These are phyloP conservation scores for Rallus limicola DNA, from an alignment of 2,113 vertebrate genomes.

Conservation along the genomic window DNA sequence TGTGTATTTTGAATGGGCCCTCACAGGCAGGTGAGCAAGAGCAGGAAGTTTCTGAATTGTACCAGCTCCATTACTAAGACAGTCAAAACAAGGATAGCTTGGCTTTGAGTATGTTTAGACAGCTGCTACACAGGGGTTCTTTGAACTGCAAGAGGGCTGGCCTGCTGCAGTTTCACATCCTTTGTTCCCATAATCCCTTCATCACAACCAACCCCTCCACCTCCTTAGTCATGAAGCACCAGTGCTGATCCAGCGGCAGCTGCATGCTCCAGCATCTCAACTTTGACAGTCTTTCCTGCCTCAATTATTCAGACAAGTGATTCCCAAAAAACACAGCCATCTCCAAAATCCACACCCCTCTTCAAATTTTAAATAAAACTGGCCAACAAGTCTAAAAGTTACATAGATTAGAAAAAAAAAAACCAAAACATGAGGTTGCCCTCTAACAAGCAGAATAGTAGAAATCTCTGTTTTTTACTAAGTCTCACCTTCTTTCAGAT, in stretches of 20 bases:
- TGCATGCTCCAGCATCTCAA: not conserved
- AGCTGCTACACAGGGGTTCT: not conserved
- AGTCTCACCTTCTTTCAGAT: not conserved
- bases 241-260: fast-evolving
- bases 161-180: not conserved
- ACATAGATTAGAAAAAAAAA: not conserved
- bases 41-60: fast-evolving
- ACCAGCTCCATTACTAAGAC: fast-evolving
- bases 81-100: not conserved
- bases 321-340: not conserved
- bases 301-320: not conserved
- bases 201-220: not conserved
- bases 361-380: not conserved
- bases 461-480: not conserved
- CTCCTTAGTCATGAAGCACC: not conserved
- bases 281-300: not conserved
- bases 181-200: not conserved
- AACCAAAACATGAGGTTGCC: not conserved
- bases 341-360: not conserved
- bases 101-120: not conserved
- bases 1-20: fast-evolving
- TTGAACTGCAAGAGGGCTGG: not conserved
- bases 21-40: not conserved
- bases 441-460: not conserved
- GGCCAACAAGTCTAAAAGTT: not conserved